These are phyloP conservation scores for Chondrosia reniformis DNA, from an alignment of 37 sponge, comb jelly and placozoan species.

Conservation along the genomic window DNA sequence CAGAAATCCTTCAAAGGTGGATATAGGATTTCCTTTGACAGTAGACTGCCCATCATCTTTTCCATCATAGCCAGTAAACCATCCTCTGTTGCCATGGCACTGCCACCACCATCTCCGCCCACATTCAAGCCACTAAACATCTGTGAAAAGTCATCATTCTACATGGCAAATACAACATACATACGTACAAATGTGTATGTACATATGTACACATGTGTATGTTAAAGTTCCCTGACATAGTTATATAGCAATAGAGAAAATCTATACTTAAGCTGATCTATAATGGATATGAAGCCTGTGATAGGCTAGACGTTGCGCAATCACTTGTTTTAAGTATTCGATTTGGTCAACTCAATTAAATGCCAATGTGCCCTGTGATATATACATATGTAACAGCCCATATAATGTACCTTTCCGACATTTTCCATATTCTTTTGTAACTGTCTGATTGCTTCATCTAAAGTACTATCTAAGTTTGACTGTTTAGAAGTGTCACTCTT, in stretches of 20 bases:
- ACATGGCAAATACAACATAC: background rate
- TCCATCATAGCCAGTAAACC: conserved; percentile 75
- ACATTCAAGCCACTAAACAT: conserved; percentile 31
- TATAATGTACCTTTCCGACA: conserved; percentile 7
- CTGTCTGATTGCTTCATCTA: conserved; percentile 52
- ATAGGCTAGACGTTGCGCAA: too few relatives aligned
- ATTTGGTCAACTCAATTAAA: too few relatives aligned
- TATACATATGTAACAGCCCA: too few relatives aligned
- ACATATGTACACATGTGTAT: background rate
- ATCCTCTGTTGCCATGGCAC: too few relatives aligned
- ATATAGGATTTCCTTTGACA: conserved; percentile 81
- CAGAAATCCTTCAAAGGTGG: conserved; percentile 68
- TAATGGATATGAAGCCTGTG: too few relatives aligned
- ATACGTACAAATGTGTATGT: background rate
- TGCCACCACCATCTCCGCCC: conserved; percentile 39
- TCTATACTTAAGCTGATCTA: too few relatives aligned
- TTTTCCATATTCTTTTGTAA: conserved; percentile 27
- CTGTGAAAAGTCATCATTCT: conserved; percentile 15
- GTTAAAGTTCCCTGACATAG: too few relatives aligned
- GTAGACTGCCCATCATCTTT: conserved; percentile 69
- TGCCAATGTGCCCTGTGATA: too few relatives aligned
- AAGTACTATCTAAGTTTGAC: conserved; percentile 13
- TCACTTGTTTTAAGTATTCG: too few relatives aligned
- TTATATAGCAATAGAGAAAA: too few relatives aligned
- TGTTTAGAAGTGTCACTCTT: background rate